These are phyloP conservation scores for Lepidocyrtoides sp. DNA, from an alignment of 2,888 invertebrate species.

Conservation along the genomic window DNA sequence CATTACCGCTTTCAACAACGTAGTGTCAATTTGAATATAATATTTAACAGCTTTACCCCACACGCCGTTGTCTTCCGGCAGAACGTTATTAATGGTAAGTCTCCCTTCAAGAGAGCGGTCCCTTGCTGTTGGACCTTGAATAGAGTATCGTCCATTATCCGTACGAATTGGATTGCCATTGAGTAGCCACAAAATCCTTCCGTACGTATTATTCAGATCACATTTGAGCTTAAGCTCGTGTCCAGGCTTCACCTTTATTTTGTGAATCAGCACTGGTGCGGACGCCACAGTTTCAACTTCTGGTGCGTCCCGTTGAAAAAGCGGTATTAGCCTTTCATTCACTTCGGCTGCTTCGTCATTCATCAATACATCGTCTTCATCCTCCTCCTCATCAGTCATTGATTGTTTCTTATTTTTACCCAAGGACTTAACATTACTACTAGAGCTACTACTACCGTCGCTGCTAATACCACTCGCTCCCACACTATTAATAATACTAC, in stretches of 20 bases:
- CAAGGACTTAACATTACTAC: not conserved
- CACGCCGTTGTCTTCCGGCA: slow-evolving; percentile 84
- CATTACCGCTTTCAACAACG: too few species aligned
- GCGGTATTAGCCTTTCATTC: slow-evolving; percentile 65
- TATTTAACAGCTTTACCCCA: too few species aligned
- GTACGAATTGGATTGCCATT: slow-evolving; percentile 84
- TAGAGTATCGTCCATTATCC: slow-evolving; percentile 85
- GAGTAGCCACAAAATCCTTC: slow-evolving; percentile 84
- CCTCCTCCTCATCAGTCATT: slow-evolving; percentile 74
- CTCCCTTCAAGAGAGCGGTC: slow-evolving; percentile 84
- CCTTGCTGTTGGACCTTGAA: slow-evolving; percentile 84
- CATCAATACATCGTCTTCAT: slow-evolving; percentile 54
- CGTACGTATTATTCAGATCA: slow-evolving; percentile 85
- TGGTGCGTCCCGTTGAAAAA: slow-evolving; percentile 61
- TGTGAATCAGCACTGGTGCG: slow-evolving; percentile 69
- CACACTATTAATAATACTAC: slow-evolving; percentile 51
- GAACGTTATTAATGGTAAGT: slow-evolving; percentile 85
- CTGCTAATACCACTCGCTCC: slow-evolving; percentile 14
- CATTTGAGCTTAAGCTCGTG: slow-evolving; percentile 85
- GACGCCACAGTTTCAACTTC: slow-evolving; percentile 44
- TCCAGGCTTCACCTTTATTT: slow-evolving; percentile 85
- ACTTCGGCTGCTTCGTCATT: slow-evolving; percentile 61
- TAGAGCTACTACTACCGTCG: slow-evolving; percentile 9
- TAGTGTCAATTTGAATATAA: too few species aligned
- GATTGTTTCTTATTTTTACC: slow-evolving; percentile 55